These are phyloP conservation scores for Donacobius atricapilla DNA, from an alignment of 2,113 vertebrate species.

Conservation along the genomic window DNA sequence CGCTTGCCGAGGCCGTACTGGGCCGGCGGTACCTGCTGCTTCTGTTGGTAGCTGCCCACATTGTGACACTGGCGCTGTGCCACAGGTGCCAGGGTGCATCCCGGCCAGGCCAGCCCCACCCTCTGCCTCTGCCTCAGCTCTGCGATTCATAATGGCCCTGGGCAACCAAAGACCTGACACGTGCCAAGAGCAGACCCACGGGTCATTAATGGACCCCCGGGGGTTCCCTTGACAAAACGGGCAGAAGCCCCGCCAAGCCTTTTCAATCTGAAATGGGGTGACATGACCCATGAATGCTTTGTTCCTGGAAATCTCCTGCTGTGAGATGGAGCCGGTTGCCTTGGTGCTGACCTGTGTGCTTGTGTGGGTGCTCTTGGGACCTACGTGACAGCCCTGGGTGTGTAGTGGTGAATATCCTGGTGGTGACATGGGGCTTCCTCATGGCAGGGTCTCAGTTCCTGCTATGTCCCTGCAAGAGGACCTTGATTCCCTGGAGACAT, in stretches of 20 bases:
- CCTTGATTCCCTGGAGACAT: not conserved
- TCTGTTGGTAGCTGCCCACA: not conserved
- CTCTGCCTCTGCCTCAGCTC: not conserved
- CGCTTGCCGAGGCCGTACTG: not conserved
- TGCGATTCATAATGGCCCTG: not conserved
- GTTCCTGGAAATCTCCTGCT: not conserved
- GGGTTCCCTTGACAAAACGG: not conserved
- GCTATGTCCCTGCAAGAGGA: not conserved
- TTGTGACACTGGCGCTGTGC: not conserved
- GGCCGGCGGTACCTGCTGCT: no score
- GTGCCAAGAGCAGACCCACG: fast-evolving
- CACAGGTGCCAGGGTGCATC: not conserved
- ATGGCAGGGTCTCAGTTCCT: not conserved
- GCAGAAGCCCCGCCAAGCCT: not conserved
- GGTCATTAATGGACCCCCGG: no score
- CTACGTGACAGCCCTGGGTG: no score
- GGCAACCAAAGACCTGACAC: not conserved
- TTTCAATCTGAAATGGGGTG: not conserved
- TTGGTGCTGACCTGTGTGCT: not conserved
- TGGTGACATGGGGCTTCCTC: not conserved
- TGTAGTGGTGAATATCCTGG: not conserved
- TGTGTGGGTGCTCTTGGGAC: not conserved
- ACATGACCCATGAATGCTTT: not conserved
- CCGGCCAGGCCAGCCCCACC: fast-evolving
- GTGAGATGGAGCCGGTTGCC: no score